Conservation (phyloP, 2,797 vertebrate species). For the Melanotaenia boesemani region DNA sequence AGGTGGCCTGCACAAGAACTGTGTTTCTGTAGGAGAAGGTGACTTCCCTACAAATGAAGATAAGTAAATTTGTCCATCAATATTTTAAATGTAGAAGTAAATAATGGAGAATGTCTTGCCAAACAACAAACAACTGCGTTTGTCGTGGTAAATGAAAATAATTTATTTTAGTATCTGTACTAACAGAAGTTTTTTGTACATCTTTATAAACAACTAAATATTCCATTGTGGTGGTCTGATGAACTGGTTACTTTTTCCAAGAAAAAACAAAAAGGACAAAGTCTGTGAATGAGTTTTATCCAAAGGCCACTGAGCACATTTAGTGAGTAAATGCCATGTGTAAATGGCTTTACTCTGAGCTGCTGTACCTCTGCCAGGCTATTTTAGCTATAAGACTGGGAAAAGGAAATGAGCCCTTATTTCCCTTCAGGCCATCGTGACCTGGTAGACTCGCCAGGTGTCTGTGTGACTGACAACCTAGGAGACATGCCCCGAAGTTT, state of each 20-base stretch:
- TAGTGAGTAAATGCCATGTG: constrained; percentile 70
- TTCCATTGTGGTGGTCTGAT: constrained; percentile 40
- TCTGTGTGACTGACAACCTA: constrained; percentile 49
- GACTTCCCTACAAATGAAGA: background rate
- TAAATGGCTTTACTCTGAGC: constrained; percentile 53
- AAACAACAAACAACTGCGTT: background rate
- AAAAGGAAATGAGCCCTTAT: constrained; percentile 29
- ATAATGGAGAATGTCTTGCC: background rate
- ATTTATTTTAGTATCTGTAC: too few relatives aligned
- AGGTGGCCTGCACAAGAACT: background rate
- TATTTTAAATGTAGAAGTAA: background rate
- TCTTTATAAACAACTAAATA: constrained; percentile 11
- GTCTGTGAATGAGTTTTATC: constrained; percentile 52
- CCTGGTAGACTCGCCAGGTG: constrained; percentile 49
- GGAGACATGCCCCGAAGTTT: constrained; percentile 1
- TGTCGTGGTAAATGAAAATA: constrained; percentile 7
- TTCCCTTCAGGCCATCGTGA: constrained; percentile 37
- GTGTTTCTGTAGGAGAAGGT: background rate
- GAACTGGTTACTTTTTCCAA: constrained; percentile 39
- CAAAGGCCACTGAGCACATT: constrained; percentile 72
- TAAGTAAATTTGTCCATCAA: constrained; percentile 1
- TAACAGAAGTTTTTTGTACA: too few relatives aligned
- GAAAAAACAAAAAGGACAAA: constrained; percentile 32
- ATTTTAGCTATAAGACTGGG: constrained; percentile 40
- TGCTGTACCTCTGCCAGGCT: constrained; percentile 36